Base-by-base conservation (phyloP, 2,797 vertebrate species). In the Brachymystax lenok region DNA sequence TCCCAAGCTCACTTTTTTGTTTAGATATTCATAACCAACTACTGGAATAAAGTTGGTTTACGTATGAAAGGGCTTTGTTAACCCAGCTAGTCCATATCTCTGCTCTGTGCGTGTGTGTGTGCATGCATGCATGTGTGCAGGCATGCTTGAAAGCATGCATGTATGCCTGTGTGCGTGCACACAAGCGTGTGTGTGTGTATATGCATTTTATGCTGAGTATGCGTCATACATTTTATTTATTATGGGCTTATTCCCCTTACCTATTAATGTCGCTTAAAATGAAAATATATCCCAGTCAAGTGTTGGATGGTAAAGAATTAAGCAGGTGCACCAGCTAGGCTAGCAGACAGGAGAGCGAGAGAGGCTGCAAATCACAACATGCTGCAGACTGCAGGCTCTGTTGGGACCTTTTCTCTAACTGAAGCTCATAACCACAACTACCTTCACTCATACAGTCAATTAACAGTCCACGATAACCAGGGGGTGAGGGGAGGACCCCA, bases 261-360 rank as follows among this genome's bases (percentile, higher is more conserved):
- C 83, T 85, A 88, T 91, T 90, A 88, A 89, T 89, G 89, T 90
- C 90, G 88, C 87, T 90, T 90, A 87, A 89, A 90, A 91, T 90
- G 87, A 88, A 91, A 93, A 92, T 92, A 90, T 89, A 91, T 84
- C 80, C 85, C 84, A 89, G 80, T 88, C 89, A 89, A 81, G 81
- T 88, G 86, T 86, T 87, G 76, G 81, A 85, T 74, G 61, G 81
- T 61, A 71, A 77, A 79, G 79, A 84, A 83, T 90, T 86, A 88
- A 88, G 77, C 84, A 88, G 85, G 87, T 87, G 88, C 80, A n/a
- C 56, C n/a, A n/a, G 56, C n/a, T 59, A 10, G 4, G 78, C 84
- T 79, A 24, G 30, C 81, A 83, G 81, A 89, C 78, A 84, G 83
- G 56, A 59, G n/a, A 59, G 75, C 79, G 40, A 79, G 74, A 80